These are phyloP conservation scores for Picus viridis DNA, from an alignment of 2,797 vertebrate genomes.

Conservation along the genomic window DNA sequence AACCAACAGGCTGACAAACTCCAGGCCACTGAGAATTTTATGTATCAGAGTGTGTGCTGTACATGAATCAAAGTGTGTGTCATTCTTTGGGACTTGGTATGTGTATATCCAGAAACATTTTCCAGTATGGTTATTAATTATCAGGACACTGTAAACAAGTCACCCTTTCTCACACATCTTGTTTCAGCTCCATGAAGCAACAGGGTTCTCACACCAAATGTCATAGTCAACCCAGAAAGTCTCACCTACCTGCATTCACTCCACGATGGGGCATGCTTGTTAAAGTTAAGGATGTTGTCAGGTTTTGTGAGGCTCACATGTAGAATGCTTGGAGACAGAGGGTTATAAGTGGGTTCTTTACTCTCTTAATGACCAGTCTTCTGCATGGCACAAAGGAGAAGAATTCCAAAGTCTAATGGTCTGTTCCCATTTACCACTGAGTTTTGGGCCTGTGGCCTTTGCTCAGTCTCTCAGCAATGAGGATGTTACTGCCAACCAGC, in stretches of 20 bases:
- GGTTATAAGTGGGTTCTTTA: too few relatives aligned
- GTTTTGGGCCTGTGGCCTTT: background rate
- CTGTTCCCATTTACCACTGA: background rate
- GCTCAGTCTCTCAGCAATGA: background rate
- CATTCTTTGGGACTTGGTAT: conserved; percentile 11
- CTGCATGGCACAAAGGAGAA: background rate
- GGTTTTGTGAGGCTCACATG: background rate
- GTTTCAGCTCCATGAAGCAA: conserved; percentile 3
- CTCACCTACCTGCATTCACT: conserved; percentile 1
- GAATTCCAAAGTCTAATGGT: background rate
- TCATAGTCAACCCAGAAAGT: background rate
- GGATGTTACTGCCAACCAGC: background rate
- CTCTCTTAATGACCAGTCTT: background rate
- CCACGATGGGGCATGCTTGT: background rate
- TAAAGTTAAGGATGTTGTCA: conserved; percentile 12
- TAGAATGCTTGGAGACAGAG: background rate
- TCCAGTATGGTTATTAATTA: conserved; percentile 62
- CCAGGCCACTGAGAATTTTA: conserved; percentile 59
- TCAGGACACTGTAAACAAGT: conserved; percentile 47
- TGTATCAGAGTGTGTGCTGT: background rate
- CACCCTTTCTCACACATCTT: conserved; percentile 35
- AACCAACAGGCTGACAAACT: conserved; percentile 65
- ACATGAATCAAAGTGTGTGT: conserved; percentile 52
- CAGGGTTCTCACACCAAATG: background rate
- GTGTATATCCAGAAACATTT: conserved; percentile 41